Base-by-base conservation (phyloP, 1,140 invertebrate genomes). In the Melanaphis sacchari region DNA sequence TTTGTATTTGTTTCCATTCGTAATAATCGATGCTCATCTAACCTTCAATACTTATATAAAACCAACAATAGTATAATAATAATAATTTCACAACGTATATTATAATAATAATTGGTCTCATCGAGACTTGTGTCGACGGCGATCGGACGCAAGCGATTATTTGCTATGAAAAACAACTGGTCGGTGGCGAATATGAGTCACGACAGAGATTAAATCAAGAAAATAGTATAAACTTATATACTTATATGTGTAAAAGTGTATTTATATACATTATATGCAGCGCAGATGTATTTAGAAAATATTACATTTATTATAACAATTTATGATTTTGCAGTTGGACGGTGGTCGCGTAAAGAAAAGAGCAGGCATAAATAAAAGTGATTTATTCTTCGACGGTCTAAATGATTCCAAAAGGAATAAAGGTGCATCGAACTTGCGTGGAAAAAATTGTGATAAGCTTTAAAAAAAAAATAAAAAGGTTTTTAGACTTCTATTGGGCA, bases 51-150 rank as follows among this genome's bases (percentile, higher is more conserved):
- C 84, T 31, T 26, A 41, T 40, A 43, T n/a, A 87, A 43, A 24
- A 46, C 84, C n/a, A n/a, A 76, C 59, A 76, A 76, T 76, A 76
- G 59, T 76, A 76, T n/a, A n/a, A 87, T 87, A 87, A 43, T 87
- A 43, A n/a, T 87, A 46, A n/a, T 87, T 46, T 46, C 5, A 31
- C 41, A 46, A 46, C 84, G 84, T 26, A 46, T 87, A 76, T 76
- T 76, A 76, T n/a, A 76, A 76, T 59, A 59, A 59, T 87, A 87
- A 87, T 87, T 46, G 84, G 84, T 87, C 41, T 87, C 41, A 26
- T 43, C 41, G 84, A 87, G 41, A 41, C 84, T 24, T 87, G 26
- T 46, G 38, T 87, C 26, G 38, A 5, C 41, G 38, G 41, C 84
- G 84, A 43, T 85, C 41, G 84, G 41, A 43, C 41, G 41, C 36